A percentile compares a stretch with the other conserved stretches of the same genome.
Evolutionary conservation across 2,113 vertebrate species (phyloP).

Genomic region (Melierax canorus): DNA sequence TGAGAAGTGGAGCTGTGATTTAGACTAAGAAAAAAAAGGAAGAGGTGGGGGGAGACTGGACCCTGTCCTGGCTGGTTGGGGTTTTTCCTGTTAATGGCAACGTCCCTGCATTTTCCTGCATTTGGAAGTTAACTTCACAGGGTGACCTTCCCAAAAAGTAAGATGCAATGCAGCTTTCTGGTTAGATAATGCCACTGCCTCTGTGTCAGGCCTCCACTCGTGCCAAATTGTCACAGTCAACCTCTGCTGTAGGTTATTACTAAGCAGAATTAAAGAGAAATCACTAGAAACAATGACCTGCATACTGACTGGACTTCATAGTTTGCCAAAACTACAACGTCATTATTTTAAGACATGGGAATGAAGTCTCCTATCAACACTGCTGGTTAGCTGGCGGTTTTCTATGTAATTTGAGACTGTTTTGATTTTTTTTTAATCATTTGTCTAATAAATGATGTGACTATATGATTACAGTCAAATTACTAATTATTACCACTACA

Average conservation of each 20-base stretch:
- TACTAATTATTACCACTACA: neutral
- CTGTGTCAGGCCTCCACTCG: neutral
- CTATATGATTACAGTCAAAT: neutral
- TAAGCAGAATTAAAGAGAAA: constrained; percentile 14
- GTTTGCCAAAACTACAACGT: neutral
- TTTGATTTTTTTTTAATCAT: neutral
- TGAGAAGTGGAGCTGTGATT: neutral
- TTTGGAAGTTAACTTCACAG: neutral
- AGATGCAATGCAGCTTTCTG: constrained; percentile 47
- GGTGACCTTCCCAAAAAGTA: constrained; percentile 14
- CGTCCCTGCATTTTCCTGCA: neutral
- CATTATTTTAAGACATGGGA: neutral
- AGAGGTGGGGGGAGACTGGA: neutral
- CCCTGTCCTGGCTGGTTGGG: neutral
- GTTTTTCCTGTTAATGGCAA: neutral
- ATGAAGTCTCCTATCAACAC: neutral
- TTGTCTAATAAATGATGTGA: neutral
- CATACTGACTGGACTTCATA: neutral
- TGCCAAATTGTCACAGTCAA: constrained; percentile 23
- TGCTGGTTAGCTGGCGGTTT: neutral
- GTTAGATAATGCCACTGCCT: constrained; percentile 1
- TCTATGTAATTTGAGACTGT: neutral
- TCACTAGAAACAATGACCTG: neutral
- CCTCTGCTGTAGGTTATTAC: constrained; percentile 3
- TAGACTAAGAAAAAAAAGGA: neutral